Conservation (phyloP, 64 coral and sea anemone genomes). For the Pachyseris speciosa region DNA sequence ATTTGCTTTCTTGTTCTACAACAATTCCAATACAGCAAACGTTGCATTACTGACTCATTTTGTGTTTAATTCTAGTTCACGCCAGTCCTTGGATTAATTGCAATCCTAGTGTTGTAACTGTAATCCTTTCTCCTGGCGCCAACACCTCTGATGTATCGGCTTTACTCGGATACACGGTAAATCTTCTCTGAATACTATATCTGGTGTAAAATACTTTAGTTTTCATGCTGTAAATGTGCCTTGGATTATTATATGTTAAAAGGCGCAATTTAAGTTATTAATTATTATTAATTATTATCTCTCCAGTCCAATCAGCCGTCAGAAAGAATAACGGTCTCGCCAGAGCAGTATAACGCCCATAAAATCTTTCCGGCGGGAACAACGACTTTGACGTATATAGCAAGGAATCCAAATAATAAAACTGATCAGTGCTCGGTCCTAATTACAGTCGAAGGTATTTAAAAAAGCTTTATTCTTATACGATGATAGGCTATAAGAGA, state of each 20-base stretch:
- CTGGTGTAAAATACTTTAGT: too few species aligned
- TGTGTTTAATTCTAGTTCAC: neutral
- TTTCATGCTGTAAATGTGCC: too few species aligned
- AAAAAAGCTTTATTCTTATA: neutral
- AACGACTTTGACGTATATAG: slow-evolving; percentile 34
- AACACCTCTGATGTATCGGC: slow-evolving; percentile 52
- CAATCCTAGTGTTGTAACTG: too few species aligned
- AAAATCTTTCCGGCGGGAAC: slow-evolving; percentile 48
- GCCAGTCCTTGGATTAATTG: slow-evolving; percentile 27
- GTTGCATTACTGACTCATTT: neutral
- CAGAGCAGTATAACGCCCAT: neutral
- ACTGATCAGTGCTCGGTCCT: neutral
- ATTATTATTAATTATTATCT: too few species aligned
- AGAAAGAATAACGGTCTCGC: neutral
- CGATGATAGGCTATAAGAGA: too few species aligned
- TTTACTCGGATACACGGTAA: slow-evolving; percentile 10
- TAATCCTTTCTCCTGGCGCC: slow-evolving; percentile 16
- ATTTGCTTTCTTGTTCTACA: too few species aligned
- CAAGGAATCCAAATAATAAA: slow-evolving; percentile 11
- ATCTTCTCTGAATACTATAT: too few species aligned
- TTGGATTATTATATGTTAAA: too few species aligned
- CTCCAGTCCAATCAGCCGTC: slow-evolving; percentile 9
- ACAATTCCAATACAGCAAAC: neutral
- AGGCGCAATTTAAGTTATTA: too few species aligned
- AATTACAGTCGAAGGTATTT: slow-evolving; percentile 27